Evolutionary conservation across 2,113 vertebrate genomes (phyloP).

Genomic region (Psettodes erumei): DNA sequence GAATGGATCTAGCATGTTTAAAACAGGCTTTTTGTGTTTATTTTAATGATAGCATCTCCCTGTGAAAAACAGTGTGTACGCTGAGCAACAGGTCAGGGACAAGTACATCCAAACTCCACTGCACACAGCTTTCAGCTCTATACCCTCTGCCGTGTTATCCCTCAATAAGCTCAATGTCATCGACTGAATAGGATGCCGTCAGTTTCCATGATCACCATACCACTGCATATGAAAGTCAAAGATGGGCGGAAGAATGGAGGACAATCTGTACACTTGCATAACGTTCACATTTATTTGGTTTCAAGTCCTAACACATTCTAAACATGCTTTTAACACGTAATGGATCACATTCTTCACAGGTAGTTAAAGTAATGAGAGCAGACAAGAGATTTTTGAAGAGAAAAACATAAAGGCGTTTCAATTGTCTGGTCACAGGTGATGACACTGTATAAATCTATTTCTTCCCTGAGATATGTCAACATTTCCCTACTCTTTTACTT

Average conservation of each 20-base stretch:
- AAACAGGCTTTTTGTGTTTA: slow-evolving; percentile 45
- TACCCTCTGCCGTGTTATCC: slow-evolving; percentile 1
- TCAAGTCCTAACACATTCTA: slow-evolving; percentile 97
- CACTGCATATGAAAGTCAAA: not conserved
- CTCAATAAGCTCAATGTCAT: slow-evolving; percentile 17
- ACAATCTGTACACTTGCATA: slow-evolving; percentile 83
- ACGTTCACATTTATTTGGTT: slow-evolving; percentile 99
- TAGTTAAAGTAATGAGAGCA: slow-evolving; percentile 93
- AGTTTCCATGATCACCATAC: not conserved
- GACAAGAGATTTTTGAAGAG: slow-evolving; percentile 81
- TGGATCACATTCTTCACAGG: slow-evolving; percentile 99
- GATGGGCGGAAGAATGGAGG: not conserved
- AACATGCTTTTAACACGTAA: slow-evolving; percentile 97
- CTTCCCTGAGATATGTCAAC: slow-evolving; percentile 70
- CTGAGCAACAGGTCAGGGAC: slow-evolving; percentile 64
- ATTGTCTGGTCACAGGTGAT: slow-evolving; percentile 42
- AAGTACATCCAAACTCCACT: slow-evolving; percentile 22
- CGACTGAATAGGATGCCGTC: slow-evolving; percentile 21
- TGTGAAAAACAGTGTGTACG: slow-evolving; percentile 25
- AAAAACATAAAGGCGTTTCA: slow-evolving; percentile 62
- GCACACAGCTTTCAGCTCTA: slow-evolving; percentile 16
- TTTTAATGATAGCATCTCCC: slow-evolving; percentile 46
- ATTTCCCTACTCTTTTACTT: slow-evolving; percentile 23
- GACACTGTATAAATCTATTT: slow-evolving; percentile 40
- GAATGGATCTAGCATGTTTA: not conserved